phyloP scores from a whole-genome alignment of 2,797 vertebrate genomes.

The Sphenodon punctatus region DNA sequence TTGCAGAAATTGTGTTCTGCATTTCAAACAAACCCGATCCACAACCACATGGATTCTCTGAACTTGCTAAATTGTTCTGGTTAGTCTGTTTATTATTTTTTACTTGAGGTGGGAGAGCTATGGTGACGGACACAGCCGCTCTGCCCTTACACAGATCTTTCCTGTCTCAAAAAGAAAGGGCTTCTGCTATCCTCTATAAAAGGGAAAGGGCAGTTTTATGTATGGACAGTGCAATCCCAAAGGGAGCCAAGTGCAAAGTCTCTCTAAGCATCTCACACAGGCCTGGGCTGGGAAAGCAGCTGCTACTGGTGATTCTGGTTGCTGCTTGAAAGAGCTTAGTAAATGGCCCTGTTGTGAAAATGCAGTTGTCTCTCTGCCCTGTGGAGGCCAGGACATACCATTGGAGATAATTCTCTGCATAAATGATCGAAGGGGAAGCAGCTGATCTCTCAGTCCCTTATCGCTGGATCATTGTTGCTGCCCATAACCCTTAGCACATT shows the following conservation, averaged over 20 bases:
- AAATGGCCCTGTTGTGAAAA: neutral
- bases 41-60: too few species aligned
- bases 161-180: neutral
- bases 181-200: neutral
- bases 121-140: neutral
- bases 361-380: neutral
- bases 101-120: neutral
- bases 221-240: neutral
- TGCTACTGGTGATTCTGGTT: neutral
- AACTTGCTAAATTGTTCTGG: too few species aligned
- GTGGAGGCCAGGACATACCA: conserved; percentile 55
- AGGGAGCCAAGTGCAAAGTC: neutral
- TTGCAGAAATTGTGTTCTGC: too few species aligned
- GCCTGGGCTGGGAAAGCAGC: neutral
- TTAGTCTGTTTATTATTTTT: neutral
- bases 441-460: conserved; percentile 24
- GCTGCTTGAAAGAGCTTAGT: neutral
- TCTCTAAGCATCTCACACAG: neutral
- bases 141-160: neutral
- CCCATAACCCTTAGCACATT: neutral
- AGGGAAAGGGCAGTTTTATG: neutral
- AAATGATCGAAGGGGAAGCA: neutral
- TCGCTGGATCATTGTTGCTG: conserved; percentile 7
- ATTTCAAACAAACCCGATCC: too few species aligned
- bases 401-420: conserved; percentile 31